Conservation (phyloP, 1,140 invertebrate genomes). For the Nymphalis io region DNA sequence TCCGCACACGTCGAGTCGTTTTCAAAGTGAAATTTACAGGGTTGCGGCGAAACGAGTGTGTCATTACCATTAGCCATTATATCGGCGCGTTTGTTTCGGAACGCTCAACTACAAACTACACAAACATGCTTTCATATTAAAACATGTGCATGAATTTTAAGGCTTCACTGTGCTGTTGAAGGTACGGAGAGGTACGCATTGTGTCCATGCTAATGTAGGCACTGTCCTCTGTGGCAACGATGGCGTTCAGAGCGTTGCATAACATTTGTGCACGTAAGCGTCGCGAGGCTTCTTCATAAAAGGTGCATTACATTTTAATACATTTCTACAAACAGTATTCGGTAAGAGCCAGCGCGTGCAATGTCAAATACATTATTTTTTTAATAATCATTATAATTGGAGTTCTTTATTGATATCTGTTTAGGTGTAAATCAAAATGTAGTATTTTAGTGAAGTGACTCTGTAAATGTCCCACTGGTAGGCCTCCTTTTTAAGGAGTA, state of each 20-base stretch:
- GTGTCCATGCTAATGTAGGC: slow-evolving; percentile 55
- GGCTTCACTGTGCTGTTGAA: slow-evolving; percentile 46
- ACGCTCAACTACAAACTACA: slow-evolving; percentile 44
- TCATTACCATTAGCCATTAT: slow-evolving; percentile 45
- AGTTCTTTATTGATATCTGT: no score
- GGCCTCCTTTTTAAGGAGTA: no score
- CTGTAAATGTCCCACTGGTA: no score
- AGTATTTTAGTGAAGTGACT: no score
- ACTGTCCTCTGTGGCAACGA: slow-evolving; percentile 46
- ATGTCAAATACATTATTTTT: no score
- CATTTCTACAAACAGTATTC: not conserved
- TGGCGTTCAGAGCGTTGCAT: slow-evolving; percentile 50
- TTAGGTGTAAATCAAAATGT: no score
- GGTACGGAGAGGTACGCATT: slow-evolving; percentile 42
- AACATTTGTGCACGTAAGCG: slow-evolving; percentile 26
- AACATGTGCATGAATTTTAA: slow-evolving; percentile 53
- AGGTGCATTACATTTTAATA: not conserved
- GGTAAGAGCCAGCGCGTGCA: not conserved
- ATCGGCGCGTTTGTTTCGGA: slow-evolving; percentile 38
- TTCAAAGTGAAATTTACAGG: slow-evolving; percentile 37
- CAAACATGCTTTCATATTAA: slow-evolving; percentile 49
- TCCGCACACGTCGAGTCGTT: slow-evolving; percentile 14
- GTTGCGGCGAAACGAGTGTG: slow-evolving; percentile 25
- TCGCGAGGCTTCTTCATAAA: slow-evolving; percentile 13
- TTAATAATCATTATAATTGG: no score